Evolutionary conservation across 1,140 invertebrate genomes (phyloP).

Genomic region (Drosophila repletoides): DNA sequence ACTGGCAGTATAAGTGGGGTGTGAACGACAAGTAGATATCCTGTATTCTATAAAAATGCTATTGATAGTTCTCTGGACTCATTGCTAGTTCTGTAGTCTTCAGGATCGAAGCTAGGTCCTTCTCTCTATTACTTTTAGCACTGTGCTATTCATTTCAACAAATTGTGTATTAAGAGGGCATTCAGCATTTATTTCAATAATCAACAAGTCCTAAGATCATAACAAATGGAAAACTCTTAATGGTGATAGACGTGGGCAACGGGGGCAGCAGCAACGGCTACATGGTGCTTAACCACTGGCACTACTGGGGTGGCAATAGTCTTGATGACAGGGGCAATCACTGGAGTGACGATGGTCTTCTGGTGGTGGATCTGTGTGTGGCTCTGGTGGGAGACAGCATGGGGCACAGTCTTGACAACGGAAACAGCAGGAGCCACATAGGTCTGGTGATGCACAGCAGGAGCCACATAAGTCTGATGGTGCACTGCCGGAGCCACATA

Average conservation of each 20-base stretch:
- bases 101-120: no score
- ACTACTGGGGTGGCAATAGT: slow-evolving; percentile 52
- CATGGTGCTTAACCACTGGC: slow-evolving; percentile 35
- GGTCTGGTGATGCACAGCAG: slow-evolving; percentile 23
- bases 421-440: slow-evolving; percentile 37
- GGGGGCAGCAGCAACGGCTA: slow-evolving; percentile 47
- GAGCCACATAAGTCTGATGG: slow-evolving; percentile 17
- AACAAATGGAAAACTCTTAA: slow-evolving; percentile 18
- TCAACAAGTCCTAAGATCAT: slow-evolving; percentile 36
- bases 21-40: no score
- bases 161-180: slow-evolving; percentile 1
- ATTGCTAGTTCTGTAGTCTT: no score
- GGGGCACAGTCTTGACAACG: slow-evolving; percentile 55
- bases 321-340: slow-evolving; percentile 50
- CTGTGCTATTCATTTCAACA: no score
- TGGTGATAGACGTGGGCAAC: slow-evolving; percentile 63
- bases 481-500: slow-evolving; percentile 37
- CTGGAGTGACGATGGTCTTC: slow-evolving; percentile 55
- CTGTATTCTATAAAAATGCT: no score
- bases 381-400: slow-evolving; percentile 83
- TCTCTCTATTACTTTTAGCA: no score
- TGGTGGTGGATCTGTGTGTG: slow-evolving; percentile 78
- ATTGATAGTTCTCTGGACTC: no score
- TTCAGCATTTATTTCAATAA: slow-evolving; percentile 52
- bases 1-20: no score